Percentiles rank a stretch among this genome's conserved stretches.
Evolutionary conservation across 2,888 invertebrate genomes (phyloP).

Genomic region (Nomada goodeniana): DNA sequence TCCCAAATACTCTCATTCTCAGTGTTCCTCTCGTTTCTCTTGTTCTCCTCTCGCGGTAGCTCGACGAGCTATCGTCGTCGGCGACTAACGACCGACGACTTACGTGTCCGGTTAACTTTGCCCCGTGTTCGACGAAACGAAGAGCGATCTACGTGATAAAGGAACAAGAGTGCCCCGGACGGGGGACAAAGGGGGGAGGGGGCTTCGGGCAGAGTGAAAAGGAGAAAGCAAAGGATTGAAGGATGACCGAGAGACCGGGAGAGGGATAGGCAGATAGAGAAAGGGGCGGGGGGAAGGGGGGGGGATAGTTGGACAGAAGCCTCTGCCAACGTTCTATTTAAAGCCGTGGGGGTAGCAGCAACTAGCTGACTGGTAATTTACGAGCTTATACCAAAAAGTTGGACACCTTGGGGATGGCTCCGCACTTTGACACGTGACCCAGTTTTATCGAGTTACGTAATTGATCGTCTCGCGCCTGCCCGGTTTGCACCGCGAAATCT

Average conservation of each 20-base stretch:
- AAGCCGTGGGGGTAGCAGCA: conserved; percentile 77
- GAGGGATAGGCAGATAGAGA: conserved; percentile 32
- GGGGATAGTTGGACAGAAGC: conserved; percentile 69
- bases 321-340: conserved; percentile 83
- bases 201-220: conserved; percentile 14
- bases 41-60: conserved; percentile 49
- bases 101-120: conserved; percentile 70
- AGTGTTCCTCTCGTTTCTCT: conserved; percentile 42
- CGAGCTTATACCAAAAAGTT: conserved; percentile 81
- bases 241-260: conserved; percentile 18
- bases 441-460: conserved; percentile 82
- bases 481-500: conserved; percentile 61
- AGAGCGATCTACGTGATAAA: conserved; percentile 59
- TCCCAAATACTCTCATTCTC: conserved; percentile 40
- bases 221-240: conserved; percentile 42
- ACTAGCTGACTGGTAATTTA: conserved; percentile 81
- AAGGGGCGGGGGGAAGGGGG: conserved; percentile 25
- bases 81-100: conserved; percentile 73
- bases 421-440: conserved; percentile 83
- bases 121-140: conserved; percentile 49
- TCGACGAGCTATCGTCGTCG: conserved; percentile 59
- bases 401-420: conserved; percentile 81
- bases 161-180: conserved; percentile 25
- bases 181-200: conserved; percentile 43
- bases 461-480: conserved; percentile 77